A percentile compares a stretch with the other conserved stretches of the same genome.
Conservation (phyloP, 2,888 invertebrate genomes). For the Agrypnus murinus region DNA sequence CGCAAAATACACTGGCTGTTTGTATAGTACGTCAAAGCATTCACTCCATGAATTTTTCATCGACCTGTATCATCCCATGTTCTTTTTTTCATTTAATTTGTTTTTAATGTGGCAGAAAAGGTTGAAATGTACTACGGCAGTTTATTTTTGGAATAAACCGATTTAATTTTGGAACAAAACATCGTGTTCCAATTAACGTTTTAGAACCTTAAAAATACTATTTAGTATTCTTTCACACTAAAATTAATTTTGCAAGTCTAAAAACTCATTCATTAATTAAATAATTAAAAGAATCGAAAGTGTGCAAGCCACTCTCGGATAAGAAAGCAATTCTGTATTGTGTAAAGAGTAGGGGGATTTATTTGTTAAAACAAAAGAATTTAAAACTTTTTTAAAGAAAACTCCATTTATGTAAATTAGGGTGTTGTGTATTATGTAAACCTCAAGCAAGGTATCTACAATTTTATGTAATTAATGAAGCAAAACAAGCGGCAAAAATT, state of each 20-base stretch:
- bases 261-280: too few species aligned
- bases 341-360: too few species aligned
- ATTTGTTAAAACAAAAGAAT: too few species aligned
- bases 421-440: not conserved
- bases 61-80: constrained; percentile 32
- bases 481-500: constrained; percentile 4
- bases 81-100: constrained; percentile 39
- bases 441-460: not conserved
- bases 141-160: constrained; percentile 40
- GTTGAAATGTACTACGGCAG: constrained; percentile 25
- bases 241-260: too few species aligned
- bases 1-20: constrained; percentile 6
- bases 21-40: constrained; percentile 25
- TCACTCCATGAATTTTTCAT: constrained; percentile 37
- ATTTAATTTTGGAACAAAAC: constrained; percentile 41
- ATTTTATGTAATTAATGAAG: constrained; percentile 10
- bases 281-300: too few species aligned
- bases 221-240: too few species aligned
- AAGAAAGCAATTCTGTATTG: too few species aligned
- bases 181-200: constrained; percentile 36
- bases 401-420: not conserved
- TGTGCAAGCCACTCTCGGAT: too few species aligned
- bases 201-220: too few species aligned
- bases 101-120: constrained; percentile 34
- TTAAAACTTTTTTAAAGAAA: too few species aligned